These are phyloP conservation scores for Scolopax rusticola DNA, from an alignment of 2,797 vertebrate species.

Conservation along the genomic window DNA sequence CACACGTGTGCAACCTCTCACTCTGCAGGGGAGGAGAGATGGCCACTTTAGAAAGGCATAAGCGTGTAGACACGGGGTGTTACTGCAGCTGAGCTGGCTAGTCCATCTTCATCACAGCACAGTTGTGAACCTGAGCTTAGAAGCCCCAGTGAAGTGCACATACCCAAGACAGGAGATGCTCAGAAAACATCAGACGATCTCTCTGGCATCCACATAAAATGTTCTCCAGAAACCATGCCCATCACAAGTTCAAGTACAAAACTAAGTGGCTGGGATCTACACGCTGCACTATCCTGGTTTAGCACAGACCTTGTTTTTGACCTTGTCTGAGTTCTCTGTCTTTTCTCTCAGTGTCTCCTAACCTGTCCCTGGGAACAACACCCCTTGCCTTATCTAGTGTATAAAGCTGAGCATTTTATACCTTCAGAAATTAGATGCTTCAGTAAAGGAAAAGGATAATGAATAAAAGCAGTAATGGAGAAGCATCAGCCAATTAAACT, in stretches of 20 bases:
- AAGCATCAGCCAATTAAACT: not conserved
- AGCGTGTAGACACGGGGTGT: not conserved
- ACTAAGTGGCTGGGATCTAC: not conserved
- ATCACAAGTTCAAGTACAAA: not conserved
- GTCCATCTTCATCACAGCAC: not conserved
- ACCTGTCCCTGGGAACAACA: not conserved
- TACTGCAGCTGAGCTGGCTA: not conserved
- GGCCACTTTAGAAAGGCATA: not conserved
- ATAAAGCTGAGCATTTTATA: not conserved
- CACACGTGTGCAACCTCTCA: not conserved
- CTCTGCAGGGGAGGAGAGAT: not conserved
- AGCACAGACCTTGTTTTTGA: not conserved
- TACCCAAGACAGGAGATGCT: not conserved
- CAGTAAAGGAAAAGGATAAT: not conserved
- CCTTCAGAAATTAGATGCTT: not conserved
- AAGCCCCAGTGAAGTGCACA: not conserved
- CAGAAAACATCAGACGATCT: not conserved
- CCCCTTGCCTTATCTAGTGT: not conserved
- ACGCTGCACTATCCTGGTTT: not conserved
- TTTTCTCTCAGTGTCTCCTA: not conserved
- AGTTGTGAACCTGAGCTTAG: not conserved
- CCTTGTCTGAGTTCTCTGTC: not conserved
- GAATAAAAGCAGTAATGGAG: not conserved
- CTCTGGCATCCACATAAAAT: not conserved
- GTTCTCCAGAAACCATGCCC: not conserved